Conservation (phyloP, 2,888 invertebrate genomes). For the Eristalis intricaria region DNA sequence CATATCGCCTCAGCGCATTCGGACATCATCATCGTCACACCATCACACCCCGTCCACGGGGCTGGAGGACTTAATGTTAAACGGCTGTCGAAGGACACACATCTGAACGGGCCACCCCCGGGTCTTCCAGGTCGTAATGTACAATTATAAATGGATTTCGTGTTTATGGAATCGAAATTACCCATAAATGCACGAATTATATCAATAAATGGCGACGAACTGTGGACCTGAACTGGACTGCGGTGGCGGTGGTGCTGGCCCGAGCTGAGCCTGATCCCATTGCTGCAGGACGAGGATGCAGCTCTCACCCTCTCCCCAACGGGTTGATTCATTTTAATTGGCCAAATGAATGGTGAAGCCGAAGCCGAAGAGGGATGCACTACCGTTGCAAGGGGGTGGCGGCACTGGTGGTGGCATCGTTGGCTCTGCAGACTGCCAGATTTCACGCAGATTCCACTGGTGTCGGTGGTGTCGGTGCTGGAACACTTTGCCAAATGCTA, state of each 20-base stretch:
- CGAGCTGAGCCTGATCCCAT: not conserved
- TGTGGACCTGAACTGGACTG: not conserved
- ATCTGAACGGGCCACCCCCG: conserved; percentile 39
- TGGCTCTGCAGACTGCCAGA: conserved; percentile 52
- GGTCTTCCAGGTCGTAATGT: conserved; percentile 72
- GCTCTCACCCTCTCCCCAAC: conserved; percentile 4
- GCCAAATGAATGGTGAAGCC: conserved; percentile 63
- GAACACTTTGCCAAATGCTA: conserved; percentile 59
- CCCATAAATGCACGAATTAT: conserved; percentile 72
- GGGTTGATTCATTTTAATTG: conserved; percentile 71
- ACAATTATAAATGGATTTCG: conserved; percentile 74
- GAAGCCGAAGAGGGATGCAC: not conserved
- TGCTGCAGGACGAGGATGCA: not conserved
- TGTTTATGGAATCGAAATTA: conserved; percentile 74
- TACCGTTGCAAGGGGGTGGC: not conserved
- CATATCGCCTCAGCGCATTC: conserved; percentile 72
- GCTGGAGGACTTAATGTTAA: conserved; percentile 62
- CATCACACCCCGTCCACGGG: not conserved
- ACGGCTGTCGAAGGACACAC: conserved; percentile 46
- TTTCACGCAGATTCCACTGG: conserved; percentile 51
- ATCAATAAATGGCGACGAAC: conserved; percentile 66
- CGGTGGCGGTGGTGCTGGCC: not conserved
- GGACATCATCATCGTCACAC: conserved; percentile 65
- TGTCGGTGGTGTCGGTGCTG: conserved; percentile 21
- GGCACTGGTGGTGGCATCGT: not conserved